Evolutionary conservation across 2,888 invertebrate genomes (phyloP).

Genomic region (Dascillus cervinus): DNA sequence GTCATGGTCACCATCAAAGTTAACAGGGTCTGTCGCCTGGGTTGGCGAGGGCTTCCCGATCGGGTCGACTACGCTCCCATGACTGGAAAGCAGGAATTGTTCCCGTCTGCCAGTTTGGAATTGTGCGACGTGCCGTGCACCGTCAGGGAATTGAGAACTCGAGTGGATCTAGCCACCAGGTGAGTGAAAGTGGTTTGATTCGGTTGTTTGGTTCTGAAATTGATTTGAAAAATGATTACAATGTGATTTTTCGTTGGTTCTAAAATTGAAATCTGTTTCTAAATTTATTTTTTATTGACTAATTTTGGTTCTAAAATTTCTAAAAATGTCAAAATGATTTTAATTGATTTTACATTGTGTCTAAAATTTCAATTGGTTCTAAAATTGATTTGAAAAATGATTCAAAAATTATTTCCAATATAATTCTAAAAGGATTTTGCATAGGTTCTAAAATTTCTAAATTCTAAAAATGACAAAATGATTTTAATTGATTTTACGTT

Average conservation of each 20-base stretch:
- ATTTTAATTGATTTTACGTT: too few relatives aligned
- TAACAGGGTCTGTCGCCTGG: constrained; percentile 46
- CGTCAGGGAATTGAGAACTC: constrained; percentile 45
- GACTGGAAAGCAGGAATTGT: constrained; percentile 70
- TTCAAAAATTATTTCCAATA: too few relatives aligned
- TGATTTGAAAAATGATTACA: too few relatives aligned
- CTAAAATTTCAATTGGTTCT: background rate
- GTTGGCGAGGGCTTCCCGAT: constrained; percentile 62
- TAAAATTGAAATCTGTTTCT: too few relatives aligned
- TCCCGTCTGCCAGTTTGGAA: constrained; percentile 66
- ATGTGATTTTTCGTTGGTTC: too few relatives aligned
- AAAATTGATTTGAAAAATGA: too few relatives aligned
- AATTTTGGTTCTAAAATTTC: too few relatives aligned
- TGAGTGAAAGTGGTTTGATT: constrained; percentile 11
- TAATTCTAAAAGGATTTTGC: too few relatives aligned
- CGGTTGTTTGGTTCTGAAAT: too few relatives aligned
- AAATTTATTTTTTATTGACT: background rate
- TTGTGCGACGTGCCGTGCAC: constrained; percentile 54
- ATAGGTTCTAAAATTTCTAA: too few relatives aligned
- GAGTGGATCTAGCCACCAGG: constrained; percentile 43
- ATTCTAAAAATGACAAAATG: too few relatives aligned
- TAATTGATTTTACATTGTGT: background rate
- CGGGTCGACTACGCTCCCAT: constrained; percentile 82
- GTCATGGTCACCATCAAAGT: constrained; percentile 92
- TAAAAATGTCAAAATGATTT: too few relatives aligned